Evolutionary conservation across 2,797 vertebrate genomes (phyloP), one percentile per base, ranked within the genome.

Genomic region (Eremophila alpestris): DNA sequence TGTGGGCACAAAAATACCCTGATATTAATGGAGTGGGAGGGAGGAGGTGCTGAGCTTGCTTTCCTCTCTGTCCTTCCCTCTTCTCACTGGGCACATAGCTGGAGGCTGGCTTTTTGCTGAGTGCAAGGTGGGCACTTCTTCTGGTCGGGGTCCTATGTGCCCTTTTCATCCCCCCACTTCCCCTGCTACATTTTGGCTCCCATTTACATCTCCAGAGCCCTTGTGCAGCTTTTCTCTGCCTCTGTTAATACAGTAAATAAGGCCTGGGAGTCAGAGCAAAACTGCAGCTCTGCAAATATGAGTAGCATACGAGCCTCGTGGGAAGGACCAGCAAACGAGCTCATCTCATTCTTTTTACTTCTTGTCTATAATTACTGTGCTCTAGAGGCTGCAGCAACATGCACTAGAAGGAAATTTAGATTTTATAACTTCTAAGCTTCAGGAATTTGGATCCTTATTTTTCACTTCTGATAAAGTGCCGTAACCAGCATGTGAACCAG

Each of bases 1-100:
- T 96, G 95, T 77, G 54, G 93, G 41, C 76, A 77, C 84, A 46
- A 92, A 94, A 96, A 95, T 96, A 96, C 85, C 84, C 64, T 60
- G 82, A 83, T 94, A 92, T 84, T 87, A 90, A 49, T 74, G 86
- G 75, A 82, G 38, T 51, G 38, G 19, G 45, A 87, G 32, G 80
- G 80, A 82, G 56, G 74, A 94, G 58, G 17, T 73, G 84, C 91
- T 96, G 94, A 96, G 68, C 14, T 91, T 91, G 78, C 84, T 87
- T 83, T 89, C 54, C n/a, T 90, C 27, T 15, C 49, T 76, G 77
- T 81, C 67, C 36, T 79, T 52, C 52, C 38, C 60, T 77, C 34
- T 4, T 92, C 48, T 74, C 6, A 0, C n/a, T 64, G 77, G 45
- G 34, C 13, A 30, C 10, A 13, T 4, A 54, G 41, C 19, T 60